Percentiles rank a stretch among this genome's conserved stretches.
phyloP scores from a whole-genome alignment of 2,888 invertebrate genomes.

The Eristalinus aeneus region DNA sequence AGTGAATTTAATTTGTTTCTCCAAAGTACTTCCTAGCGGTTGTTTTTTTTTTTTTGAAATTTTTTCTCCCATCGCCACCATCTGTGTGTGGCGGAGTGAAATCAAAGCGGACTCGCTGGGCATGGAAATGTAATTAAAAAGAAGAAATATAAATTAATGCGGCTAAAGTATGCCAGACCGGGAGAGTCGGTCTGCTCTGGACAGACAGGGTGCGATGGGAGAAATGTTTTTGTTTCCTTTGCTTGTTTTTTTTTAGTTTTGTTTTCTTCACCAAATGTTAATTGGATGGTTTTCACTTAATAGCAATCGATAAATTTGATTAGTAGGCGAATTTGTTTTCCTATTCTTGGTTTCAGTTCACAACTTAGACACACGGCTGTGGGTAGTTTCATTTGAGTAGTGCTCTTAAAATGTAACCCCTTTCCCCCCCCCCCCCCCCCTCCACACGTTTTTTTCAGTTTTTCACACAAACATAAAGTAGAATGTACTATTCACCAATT shows the following conservation, averaged over 20 bases:
- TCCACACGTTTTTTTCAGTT: neutral
- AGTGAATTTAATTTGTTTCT: neutral
- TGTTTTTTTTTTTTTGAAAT: neutral
- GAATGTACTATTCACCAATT: conserved; percentile 34
- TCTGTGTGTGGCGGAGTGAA: neutral
- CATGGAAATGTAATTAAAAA: conserved; percentile 44
- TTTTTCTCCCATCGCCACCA: too few species aligned
- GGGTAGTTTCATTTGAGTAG: neutral
- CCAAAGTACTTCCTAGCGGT: neutral
- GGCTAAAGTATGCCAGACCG: conserved; percentile 15
- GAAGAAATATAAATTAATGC: conserved; percentile 15
- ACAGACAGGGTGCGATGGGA: neutral
- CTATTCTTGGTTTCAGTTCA: neutral
- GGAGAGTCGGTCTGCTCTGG: conserved; percentile 1
- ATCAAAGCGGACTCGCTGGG: neutral
- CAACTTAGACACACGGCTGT: neutral
- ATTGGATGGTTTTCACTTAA: conserved; percentile 26
- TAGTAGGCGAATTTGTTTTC: neutral
- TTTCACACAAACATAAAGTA: neutral
- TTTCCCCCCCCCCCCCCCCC: too few species aligned
- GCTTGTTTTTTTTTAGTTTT: neutral
- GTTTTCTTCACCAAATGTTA: neutral
- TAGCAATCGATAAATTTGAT: conserved; percentile 19
- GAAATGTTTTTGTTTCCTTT: neutral
- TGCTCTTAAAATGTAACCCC: too few species aligned